phyloP scores from a whole-genome alignment of 2,797 vertebrate species.

The Anabacerthia variegaticeps region DNA sequence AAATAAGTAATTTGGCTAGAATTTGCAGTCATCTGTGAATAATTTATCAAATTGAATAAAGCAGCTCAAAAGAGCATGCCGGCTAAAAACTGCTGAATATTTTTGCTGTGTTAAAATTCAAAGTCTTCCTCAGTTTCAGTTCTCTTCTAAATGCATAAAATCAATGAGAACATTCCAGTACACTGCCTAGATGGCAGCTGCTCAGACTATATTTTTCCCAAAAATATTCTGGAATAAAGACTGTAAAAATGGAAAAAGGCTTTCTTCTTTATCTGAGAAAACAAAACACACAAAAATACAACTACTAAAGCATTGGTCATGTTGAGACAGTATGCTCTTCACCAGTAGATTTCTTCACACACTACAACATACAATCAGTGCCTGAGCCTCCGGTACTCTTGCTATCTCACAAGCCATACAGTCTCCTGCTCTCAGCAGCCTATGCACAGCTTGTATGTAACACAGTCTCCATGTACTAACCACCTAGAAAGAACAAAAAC shows the following conservation, averaged over 20 bases:
- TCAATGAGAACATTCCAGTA: not conserved
- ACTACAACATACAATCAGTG: not conserved
- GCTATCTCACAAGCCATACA: not conserved
- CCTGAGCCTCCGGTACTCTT: not conserved
- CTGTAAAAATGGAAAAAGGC: not conserved
- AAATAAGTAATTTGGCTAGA: conserved; percentile 67
- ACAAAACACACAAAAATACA: not conserved
- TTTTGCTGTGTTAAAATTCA: not conserved
- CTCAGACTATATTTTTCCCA: not conserved
- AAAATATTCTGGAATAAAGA: not conserved
- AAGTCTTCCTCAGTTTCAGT: not conserved
- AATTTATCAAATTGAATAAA: conserved; percentile 70
- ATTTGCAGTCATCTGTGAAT: conserved; percentile 67
- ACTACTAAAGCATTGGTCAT: not conserved
- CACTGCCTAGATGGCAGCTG: not conserved
- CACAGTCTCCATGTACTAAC: not conserved
- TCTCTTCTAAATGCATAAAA: not conserved
- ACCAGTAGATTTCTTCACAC: not conserved
- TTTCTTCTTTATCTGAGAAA: not conserved
- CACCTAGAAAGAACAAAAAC: not conserved
- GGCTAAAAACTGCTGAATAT: conserved; percentile 40
- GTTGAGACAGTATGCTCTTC: not conserved
- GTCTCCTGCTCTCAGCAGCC: not conserved
- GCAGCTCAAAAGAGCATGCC: conserved; percentile 16
- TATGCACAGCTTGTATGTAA: not conserved